A percentile compares a stretch with the other conserved stretches of the same genome.
Evolutionary conservation across 30 jellyfish, hydroid and myxozoan genomes (phyloP).

Genomic region (Hydra vulgaris): DNA sequence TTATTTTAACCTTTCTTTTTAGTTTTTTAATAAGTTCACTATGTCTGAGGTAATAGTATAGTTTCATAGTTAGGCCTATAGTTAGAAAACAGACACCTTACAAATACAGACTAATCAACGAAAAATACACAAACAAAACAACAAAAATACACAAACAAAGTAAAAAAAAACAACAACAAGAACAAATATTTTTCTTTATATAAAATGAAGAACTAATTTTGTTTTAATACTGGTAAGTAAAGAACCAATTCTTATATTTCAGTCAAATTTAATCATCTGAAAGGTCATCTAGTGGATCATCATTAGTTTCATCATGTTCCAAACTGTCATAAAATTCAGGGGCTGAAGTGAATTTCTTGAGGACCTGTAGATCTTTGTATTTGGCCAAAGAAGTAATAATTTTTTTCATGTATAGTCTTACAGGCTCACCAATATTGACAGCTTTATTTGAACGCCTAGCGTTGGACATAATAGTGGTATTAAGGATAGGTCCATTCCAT

Average conservation of each 20-base stretch:
- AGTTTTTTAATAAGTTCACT: no score
- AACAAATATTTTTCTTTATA: neutral
- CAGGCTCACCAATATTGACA: neutral
- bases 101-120: no score
- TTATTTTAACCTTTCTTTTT: no score
- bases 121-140: neutral
- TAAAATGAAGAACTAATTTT: neutral
- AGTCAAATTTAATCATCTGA: neutral
- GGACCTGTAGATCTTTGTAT: neutral
- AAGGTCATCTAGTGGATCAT: neutral
- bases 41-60: no score
- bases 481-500: neutral
- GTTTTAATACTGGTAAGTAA: neutral
- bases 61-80: no score
- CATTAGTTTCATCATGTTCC: neutral
- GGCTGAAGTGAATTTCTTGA: neutral
- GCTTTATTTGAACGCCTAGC: neutral
- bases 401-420: neutral
- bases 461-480: neutral
- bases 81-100: no score
- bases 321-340: neutral
- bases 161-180: no score
- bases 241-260: neutral
- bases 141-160: neutral
- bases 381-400: neutral